Evolutionary conservation across 2,797 vertebrate genomes (phyloP), one percentile per base, ranked within the genome.

Genomic region (Cyprinella venusta): DNA sequence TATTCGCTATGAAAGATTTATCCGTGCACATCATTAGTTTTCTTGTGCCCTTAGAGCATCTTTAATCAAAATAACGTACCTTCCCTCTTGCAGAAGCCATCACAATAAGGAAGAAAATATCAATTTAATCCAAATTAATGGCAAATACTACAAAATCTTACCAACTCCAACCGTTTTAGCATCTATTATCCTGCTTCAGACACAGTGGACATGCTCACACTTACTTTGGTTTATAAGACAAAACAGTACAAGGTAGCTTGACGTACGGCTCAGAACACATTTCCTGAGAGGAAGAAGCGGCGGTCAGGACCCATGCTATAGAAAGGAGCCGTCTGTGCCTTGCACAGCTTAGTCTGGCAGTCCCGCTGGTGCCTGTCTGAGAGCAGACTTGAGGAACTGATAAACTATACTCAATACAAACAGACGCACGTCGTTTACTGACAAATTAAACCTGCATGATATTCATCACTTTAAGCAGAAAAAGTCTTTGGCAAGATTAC

Each of bases 381-480:
- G 16, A 74, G 48, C 59, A 65, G 24, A n/a, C 50, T 68, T 33
- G 16, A 76, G 42, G n/a, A 65, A 64, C 33, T 65, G 82, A 79
- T 69, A 79, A 79, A 38, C 69, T 64, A 21, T 15, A 71, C 76
- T 79, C 30, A 65, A 24, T 48, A 59, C 21, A 76, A 56, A 80
- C 63, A 80, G 63, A 10, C 59, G 4, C 50, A 52, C 30, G 24
- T 38, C 13, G 1, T 64, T 77, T 36, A 40, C 75, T 70, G 75
- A 78, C 75, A 71, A 70, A 77, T 24, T 48, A 77, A 77, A 40
- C 26, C 38, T n/a, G 24, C 36, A 36, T 56, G n/a, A 48, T 83
- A 77, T 83, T 83, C 75, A 75, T 78, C 26, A 71, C 75, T 78
- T 69, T 70, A 50, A 48, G 54, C 6, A 63, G 9, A 78, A 83